These are phyloP conservation scores for Athalia circularis DNA, from an alignment of 2,888 invertebrate species.

Conservation along the genomic window DNA sequence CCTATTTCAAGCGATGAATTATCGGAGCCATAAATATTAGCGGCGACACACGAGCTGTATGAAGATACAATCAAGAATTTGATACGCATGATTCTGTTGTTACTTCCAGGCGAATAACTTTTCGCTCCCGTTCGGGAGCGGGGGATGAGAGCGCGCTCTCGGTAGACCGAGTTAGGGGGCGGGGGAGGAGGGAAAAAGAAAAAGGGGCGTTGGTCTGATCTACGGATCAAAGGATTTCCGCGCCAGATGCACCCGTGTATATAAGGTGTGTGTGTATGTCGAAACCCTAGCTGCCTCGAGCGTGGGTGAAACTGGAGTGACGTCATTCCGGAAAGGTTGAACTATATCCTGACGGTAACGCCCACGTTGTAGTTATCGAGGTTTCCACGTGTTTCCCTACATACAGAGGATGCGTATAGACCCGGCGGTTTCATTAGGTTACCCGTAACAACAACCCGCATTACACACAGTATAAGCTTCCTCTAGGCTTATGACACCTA, in stretches of 20 bases:
- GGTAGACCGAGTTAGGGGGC: constrained; percentile 4
- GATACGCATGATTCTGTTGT: not conserved
- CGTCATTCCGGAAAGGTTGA: constrained; percentile 31
- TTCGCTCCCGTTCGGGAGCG: not conserved
- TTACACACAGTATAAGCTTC: not conserved
- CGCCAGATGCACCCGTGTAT: constrained; percentile 24
- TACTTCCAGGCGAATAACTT: constrained; percentile 2
- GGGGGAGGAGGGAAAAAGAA: no score
- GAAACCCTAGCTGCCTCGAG: constrained; percentile 1
- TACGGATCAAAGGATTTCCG: constrained; percentile 38
- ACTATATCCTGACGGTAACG: not conserved
- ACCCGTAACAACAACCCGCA: not conserved
- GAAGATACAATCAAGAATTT: constrained; percentile 15
- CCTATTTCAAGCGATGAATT: no score
- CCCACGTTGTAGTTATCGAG: constrained; percentile 3
- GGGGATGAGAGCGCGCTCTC: constrained; percentile 17
- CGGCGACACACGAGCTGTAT: not conserved
- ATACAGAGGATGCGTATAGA: constrained; percentile 4
- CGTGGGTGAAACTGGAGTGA: constrained; percentile 32
- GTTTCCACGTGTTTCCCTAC: constrained; percentile 13
- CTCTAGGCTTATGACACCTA: constrained; percentile 1
- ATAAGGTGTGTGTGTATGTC: no score
- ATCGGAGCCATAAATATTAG: not conserved
- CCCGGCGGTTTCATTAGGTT: constrained; percentile 21
- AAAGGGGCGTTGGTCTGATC: constrained; percentile 26